Base-by-base conservation (phyloP, 1,140 invertebrate genomes). In the Drosophila micromelanica region DNA sequence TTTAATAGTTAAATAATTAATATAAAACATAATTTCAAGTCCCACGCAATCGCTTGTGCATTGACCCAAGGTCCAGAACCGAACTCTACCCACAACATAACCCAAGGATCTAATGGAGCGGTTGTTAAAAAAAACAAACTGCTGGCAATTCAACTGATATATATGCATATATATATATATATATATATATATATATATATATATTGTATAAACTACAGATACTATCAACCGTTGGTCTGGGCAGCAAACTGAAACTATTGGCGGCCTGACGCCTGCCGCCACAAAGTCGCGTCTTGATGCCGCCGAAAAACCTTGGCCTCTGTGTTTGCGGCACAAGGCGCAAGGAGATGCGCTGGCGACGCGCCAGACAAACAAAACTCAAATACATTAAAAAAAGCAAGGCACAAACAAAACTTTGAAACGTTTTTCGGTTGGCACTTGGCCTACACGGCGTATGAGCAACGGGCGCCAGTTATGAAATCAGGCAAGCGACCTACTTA, bases 301-400 rank as follows among this genome's bases (percentile, higher is more conserved):
- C 87, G 87, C 78, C 87, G 48, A 59, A 77, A 85, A 73, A 81
- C 80, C 81, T 80, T 87, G 79, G 82, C 75, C 82, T 79, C 75
- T 68, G 76, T 71, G 48, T 55, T 35, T 35, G 55, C 45, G 60
- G 59, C 77, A 80, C 64, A 76, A 76, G 51, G 73, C 73, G 51
- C 71, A 68, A 75, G 68, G 70, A 71, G 74, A 80, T 45, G 51
- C 43, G 67, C 75, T 84, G 81, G 77, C 80, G 72, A 48, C 30
- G 43, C n/a, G 80, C 82, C 81, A 85, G 70, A 46, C 64, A 80
- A 46, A 69, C 60, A 85, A 68, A 70, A 62, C 38, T 27, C 69
- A 63, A 48, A 57, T 63, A 63, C 57, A 46, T 61, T 52, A 42
- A 30, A 32, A 51, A 60, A 51, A 46, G 54, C 67, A 63, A 63